phyloP scores from a whole-genome alignment of 2,797 vertebrate species.

The Gymnopithys bicolor region DNA sequence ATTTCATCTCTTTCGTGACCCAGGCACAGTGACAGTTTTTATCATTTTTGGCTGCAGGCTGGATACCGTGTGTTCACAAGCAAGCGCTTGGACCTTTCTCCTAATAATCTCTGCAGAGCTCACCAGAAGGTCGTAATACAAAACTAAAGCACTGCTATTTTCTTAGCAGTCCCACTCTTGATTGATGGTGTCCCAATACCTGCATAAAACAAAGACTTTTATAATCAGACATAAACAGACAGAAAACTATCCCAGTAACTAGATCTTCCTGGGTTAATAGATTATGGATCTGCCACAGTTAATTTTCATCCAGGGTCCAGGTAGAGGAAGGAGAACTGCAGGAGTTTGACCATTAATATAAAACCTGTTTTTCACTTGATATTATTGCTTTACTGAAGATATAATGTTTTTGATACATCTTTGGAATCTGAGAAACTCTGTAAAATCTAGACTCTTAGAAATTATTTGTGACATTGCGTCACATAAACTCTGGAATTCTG shows the following conservation, averaged over 20 bases:
- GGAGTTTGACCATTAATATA: not conserved
- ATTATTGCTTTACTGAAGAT: not conserved
- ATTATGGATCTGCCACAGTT: not conserved
- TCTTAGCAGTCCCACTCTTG: not conserved
- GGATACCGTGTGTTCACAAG: not conserved
- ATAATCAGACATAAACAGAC: not conserved
- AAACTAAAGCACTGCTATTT: not conserved
- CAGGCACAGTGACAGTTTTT: not conserved
- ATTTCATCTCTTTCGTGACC: not conserved
- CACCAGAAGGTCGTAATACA: not conserved
- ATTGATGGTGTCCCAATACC: accelerated
- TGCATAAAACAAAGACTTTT: not conserved
- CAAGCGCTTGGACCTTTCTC: not conserved
- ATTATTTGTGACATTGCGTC: not conserved
- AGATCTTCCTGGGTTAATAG: not conserved
- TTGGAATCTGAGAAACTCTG: not conserved
- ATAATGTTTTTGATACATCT: not conserved
- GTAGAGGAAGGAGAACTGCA: not conserved
- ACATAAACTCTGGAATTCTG: not conserved
- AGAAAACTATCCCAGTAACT: not conserved
- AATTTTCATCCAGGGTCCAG: not conserved
- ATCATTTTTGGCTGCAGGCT: not conserved
- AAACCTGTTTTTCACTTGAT: not conserved
- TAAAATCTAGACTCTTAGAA: not conserved
- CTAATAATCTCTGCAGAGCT: not conserved